phyloP scores from a whole-genome alignment of 2,888 invertebrate species.

The Achlya flavicornis region DNA sequence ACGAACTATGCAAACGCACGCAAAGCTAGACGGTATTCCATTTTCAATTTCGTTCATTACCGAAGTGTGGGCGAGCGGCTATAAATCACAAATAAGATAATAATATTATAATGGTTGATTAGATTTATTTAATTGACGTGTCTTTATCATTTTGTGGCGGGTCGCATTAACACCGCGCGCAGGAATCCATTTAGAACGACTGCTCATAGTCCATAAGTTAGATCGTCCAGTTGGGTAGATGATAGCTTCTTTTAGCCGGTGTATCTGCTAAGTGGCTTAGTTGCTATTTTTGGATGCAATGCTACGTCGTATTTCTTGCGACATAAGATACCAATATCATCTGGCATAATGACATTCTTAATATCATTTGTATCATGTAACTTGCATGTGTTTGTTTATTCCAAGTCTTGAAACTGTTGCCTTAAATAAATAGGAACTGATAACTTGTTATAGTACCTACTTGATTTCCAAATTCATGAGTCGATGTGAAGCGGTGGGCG shows the following conservation, averaged over 20 bases:
- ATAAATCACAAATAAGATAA: not conserved
- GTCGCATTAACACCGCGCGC: not conserved
- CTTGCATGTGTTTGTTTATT: not conserved
- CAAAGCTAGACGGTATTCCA: not conserved
- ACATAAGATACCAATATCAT: too few relatives aligned
- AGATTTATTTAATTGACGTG: constrained; percentile 3
- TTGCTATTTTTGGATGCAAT: not conserved
- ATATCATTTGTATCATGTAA: too few relatives aligned
- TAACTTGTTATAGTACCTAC: constrained; percentile 23
- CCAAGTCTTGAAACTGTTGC: not conserved
- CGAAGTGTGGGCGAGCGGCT: not conserved
- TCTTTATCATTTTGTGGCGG: not conserved
- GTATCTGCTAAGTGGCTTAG: not conserved
- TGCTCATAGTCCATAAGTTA: not conserved
- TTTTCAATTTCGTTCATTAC: not conserved
- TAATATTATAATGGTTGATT: constrained; percentile 5
- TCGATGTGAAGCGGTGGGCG: constrained; percentile 15
- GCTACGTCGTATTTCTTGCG: not conserved
- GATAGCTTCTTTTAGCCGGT: not conserved
- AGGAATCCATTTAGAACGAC: too few relatives aligned
- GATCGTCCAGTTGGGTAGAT: not conserved
- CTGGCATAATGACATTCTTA: too few relatives aligned
- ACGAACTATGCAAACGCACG: not conserved
- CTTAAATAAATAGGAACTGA: constrained; percentile 10
- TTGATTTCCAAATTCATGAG: constrained; percentile 52